A percentile compares a stretch with the other conserved stretches of the same genome.
These are phyloP conservation scores for Macropis europaea DNA, from an alignment of 2,888 invertebrate species.

Conservation along the genomic window DNA sequence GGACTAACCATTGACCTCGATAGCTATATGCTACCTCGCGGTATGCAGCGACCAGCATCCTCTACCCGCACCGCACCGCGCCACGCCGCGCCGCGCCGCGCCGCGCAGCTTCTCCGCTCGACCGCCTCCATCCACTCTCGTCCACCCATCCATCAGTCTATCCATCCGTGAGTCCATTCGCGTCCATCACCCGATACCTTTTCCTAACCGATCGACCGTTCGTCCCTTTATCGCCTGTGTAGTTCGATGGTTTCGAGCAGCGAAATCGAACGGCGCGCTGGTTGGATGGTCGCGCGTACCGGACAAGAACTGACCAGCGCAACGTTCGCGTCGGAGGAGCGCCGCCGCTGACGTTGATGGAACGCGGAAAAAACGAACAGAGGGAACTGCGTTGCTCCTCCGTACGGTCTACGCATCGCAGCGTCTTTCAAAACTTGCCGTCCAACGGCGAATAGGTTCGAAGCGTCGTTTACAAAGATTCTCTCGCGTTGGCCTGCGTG, in stretches of 20 bases:
- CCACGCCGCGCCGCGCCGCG: slow-evolving; percentile 12
- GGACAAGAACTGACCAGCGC: slow-evolving; percentile 8
- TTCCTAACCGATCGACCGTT: background rate
- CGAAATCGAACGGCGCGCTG: too few relatives aligned
- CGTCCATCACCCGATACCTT: background rate
- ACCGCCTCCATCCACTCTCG: slow-evolving; percentile 1
- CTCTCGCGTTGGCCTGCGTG: too few relatives aligned
- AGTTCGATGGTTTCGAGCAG: too few relatives aligned
- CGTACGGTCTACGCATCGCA: too few relatives aligned
- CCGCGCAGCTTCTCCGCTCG: slow-evolving; percentile 23
- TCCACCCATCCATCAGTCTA: background rate
- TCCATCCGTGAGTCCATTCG: background rate
- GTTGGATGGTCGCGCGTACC: too few relatives aligned
- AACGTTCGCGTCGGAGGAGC: background rate
- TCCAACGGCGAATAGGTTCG: too few relatives aligned
- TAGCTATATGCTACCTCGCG: slow-evolving; percentile 73
- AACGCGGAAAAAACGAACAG: slow-evolving; percentile 23
- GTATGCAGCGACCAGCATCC: slow-evolving; percentile 71
- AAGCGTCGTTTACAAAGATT: too few relatives aligned
- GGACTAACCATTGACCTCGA: slow-evolving; percentile 80
- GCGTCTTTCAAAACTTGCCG: too few relatives aligned
- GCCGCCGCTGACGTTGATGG: background rate
- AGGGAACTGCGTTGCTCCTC: too few relatives aligned
- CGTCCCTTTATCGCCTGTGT: background rate
- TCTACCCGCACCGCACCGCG: slow-evolving; percentile 41